Conservation (phyloP, 2,113 vertebrate genomes). For the Lepidothrix coronata region DNA sequence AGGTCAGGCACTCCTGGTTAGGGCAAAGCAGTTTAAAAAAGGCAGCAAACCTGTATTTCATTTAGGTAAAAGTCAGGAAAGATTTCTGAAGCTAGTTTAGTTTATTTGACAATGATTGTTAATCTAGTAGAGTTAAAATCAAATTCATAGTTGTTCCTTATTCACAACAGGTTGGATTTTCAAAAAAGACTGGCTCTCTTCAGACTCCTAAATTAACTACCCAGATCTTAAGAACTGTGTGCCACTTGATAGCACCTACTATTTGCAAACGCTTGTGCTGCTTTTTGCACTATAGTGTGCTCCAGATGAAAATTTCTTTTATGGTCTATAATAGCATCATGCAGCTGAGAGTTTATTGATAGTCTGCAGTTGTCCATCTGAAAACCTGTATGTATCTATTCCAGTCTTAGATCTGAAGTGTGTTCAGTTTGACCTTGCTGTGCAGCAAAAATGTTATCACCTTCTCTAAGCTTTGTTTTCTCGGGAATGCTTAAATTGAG, state of each 20-base stretch:
- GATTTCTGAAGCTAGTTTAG: neutral
- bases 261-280: neutral
- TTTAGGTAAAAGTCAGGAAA: neutral
- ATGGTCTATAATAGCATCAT: slow-evolving; percentile 8
- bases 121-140: neutral
- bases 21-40: neutral
- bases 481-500: neutral
- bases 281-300: neutral
- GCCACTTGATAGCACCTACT: neutral
- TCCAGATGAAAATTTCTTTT: slow-evolving; percentile 33
- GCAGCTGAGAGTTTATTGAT: slow-evolving; percentile 49
- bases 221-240: neutral
- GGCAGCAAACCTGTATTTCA: neutral
- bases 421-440: neutral
- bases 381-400: slow-evolving; percentile 35
- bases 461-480: neutral
- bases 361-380: slow-evolving; percentile 34
- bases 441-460: neutral
- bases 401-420: neutral
- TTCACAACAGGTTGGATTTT: neutral
- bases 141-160: neutral
- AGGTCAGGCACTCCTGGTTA: neutral
- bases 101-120: neutral
- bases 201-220: neutral
- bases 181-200: neutral